Base-by-base conservation (phyloP, 2,797 vertebrate genomes). In the Sphenodon punctatus region DNA sequence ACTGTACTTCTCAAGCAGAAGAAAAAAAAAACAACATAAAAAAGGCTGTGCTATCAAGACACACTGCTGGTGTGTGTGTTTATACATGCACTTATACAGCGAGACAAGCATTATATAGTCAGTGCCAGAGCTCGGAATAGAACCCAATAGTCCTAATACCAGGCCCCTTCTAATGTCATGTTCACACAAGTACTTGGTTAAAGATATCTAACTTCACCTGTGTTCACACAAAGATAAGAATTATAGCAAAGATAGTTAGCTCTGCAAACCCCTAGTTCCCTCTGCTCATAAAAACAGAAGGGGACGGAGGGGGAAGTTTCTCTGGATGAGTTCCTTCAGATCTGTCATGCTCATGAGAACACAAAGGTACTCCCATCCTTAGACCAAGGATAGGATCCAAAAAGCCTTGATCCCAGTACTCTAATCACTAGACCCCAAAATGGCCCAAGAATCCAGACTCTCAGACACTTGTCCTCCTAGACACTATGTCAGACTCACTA, bases 111-210 rank as follows among this genome's bases (percentile, higher is more conserved):
- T 66, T 5, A 12, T 0, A n/a, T 45, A 25, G 39, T 6, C 4
- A 11, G 4, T 14, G 14, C 46, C 39, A n/a, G 11, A 14, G 14
- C 7, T 1, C 0, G n/a, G 32, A 36, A 53, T 49, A 56, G 8
- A 34, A 27, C 55, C 7, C 12, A 10, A 13, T 27, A 27, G 19
- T 6, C 20, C 15, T 63, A 67, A 4, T 39, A 55, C 1, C 0
- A 1, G 64, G 7, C 12, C 39, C 7, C 19, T 32, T 9, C 1
- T 0, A n/a, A n/a, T n/a, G n/a, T n/a, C n/a, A n/a, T n/a, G n/a
- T n/a, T n/a, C n/a, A n/a, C n/a, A n/a, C n/a, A n/a, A n/a, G n/a
- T n/a, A n/a, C n/a, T n/a, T n/a, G n/a, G n/a, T n/a, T n/a, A n/a
- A n/a, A n/a, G n/a, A n/a, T n/a, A n/a, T n/a, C n/a, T n/a, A n/a